These are phyloP conservation scores for Strix aluco DNA, from an alignment of 2,113 vertebrate species.

Conservation along the genomic window DNA sequence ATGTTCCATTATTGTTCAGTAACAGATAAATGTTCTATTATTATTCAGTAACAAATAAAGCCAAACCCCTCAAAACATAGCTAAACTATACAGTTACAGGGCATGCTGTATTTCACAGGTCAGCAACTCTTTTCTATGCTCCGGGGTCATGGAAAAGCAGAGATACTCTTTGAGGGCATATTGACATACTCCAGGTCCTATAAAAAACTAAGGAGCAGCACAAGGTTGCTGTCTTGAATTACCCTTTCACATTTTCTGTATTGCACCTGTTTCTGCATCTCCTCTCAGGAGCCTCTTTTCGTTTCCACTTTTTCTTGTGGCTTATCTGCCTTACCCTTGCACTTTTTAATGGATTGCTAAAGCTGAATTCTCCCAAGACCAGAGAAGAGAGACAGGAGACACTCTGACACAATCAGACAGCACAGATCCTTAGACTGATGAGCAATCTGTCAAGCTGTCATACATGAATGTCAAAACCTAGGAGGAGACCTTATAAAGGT, in stretches of 20 bases:
- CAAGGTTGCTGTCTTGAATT: not conserved
- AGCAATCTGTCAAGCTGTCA: not conserved
- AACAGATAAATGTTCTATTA: not conserved
- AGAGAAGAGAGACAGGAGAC: not conserved
- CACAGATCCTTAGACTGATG: not conserved
- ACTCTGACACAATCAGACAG: not conserved
- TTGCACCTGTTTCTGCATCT: not conserved
- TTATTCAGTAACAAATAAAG: not conserved
- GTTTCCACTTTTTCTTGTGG: rapidly evolving
- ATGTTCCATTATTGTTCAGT: not conserved
- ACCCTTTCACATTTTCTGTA: not conserved
- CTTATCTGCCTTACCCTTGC: not conserved
- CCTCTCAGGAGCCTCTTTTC: not conserved
- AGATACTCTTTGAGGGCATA: not conserved
- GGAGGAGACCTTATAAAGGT: not conserved
- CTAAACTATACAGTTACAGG: not conserved
- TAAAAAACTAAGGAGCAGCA: not conserved
- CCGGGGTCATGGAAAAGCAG: not conserved
- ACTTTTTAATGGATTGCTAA: not conserved
- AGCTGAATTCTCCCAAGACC: not conserved
- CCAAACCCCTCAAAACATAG: not conserved
- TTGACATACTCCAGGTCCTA: rapidly evolving
- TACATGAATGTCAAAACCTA: not conserved
- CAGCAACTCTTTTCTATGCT: not conserved
- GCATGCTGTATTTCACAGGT: not conserved